Evolutionary conservation across 1,140 invertebrate genomes (phyloP), one percentile per base, ranked within the genome.

Genomic region (Papilio helenus): DNA sequence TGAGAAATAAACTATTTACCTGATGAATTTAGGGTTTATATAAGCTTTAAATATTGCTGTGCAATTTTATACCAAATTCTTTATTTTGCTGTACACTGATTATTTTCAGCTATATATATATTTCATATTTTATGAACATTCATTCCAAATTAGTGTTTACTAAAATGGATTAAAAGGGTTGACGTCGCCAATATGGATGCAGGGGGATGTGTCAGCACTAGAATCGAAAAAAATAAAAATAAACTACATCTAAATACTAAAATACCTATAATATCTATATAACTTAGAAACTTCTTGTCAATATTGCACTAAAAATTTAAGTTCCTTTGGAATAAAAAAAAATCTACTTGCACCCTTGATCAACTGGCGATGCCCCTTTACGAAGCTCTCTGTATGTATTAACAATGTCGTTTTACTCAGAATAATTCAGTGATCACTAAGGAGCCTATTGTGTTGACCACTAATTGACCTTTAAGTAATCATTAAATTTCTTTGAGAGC

Each of bases 11-110:
- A 2, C 16, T 16, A 49, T 18, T 10, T 55, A 55, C 5, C 5
- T 5, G 18, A 55, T 55, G 51, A 55, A n/a, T 55, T 18, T 55
- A 18, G 18, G 51, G 7, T 55, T 55, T 55, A 55, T 55, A 49
- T 23, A 76, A 58, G 73, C 73, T 61, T 77, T 51, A 78, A 79
- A 80, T 84, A 81, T 82, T 81, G 79, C 79, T 81, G 85, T 88
- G 86, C 87, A 89, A 88, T 88, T 79, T 83, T 72, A 86, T 86
- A 85, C 86, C 85, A 86, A 87, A 88, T 61, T 76, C 16, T 39
- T 42, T 26, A 76, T 76, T 14, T 49, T 39, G 55, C 23, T 26
- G 20, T 61, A 76, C 5, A 46, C 8, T 51, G 72, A 42, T 51
- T 49, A 7, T 23, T 73, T 14, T 76, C 29, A 55, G 34, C 23